These are phyloP conservation scores for Phylloscopus collybita DNA, from an alignment of 2,797 vertebrate genomes.

Conservation along the genomic window DNA sequence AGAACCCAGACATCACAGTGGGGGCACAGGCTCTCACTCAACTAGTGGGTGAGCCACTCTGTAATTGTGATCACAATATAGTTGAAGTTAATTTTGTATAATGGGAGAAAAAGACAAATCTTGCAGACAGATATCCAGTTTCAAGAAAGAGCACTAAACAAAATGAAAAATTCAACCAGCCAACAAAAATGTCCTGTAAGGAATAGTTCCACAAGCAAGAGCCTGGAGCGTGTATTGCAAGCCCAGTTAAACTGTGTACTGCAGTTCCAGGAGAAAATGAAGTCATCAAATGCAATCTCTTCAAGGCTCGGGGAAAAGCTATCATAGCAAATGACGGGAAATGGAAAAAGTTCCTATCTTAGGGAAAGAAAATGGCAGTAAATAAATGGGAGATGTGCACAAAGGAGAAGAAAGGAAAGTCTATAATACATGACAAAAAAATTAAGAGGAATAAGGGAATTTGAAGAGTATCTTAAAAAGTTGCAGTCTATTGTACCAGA, in stretches of 20 bases:
- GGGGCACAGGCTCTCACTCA: neutral
- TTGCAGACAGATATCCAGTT: neutral
- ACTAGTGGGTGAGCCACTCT: neutral
- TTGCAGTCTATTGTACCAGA: neutral
- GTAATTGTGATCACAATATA: neutral
- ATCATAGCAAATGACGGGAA: neutral
- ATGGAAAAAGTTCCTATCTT: neutral
- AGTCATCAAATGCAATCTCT: constrained; percentile 28
- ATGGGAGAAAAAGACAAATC: neutral
- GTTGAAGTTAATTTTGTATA: neutral
- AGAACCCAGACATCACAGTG: accelerated
- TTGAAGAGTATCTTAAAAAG: neutral
- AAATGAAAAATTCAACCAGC: neutral
- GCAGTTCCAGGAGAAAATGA: constrained; percentile 27
- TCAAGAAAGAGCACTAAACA: neutral
- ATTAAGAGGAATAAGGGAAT: neutral
- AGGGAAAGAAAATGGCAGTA: neutral
- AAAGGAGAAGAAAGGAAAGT: neutral
- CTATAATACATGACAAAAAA: neutral
- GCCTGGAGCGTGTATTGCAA: neutral
- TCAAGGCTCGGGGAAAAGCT: constrained; percentile 4
- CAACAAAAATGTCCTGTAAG: neutral
- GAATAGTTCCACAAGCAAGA: neutral
- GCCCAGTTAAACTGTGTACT: neutral
- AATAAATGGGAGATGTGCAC: neutral